Conservation (phyloP, 2,888 invertebrate species). For the Polietes domitor region DNA sequence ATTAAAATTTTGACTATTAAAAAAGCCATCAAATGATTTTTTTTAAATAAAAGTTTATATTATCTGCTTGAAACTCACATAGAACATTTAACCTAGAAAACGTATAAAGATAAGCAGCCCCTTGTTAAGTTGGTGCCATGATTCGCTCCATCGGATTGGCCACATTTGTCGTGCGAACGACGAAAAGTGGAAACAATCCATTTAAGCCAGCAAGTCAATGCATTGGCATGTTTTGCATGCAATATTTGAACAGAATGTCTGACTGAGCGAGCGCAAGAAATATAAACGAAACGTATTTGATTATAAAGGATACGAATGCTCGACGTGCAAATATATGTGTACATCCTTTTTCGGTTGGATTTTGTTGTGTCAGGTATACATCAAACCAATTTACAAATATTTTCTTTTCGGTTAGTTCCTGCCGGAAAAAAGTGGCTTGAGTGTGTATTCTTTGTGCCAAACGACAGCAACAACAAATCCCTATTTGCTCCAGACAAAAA, state of each 20-base stretch:
- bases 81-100: too few species aligned
- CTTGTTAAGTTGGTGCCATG: too few species aligned
- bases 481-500: neutral
- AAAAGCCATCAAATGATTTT: too few species aligned
- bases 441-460: conserved; percentile 52
- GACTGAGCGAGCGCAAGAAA: conserved; percentile 38
- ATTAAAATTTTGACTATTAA: too few species aligned
- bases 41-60: too few species aligned
- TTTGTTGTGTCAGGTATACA: conserved; percentile 74
- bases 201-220: conserved; percentile 35
- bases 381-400: conserved; percentile 78
- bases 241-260: conserved; percentile 49
- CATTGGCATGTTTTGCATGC: conserved; percentile 52
- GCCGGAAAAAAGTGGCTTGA: too few species aligned
- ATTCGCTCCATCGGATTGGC: too few species aligned
- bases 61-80: too few species aligned
- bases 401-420: conserved; percentile 70
- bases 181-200: neutral
- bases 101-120: too few species aligned
- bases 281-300: neutral
- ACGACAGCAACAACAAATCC: neutral
- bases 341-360: neutral
- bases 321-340: neutral
- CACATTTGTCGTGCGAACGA: neutral
- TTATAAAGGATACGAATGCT: neutral